These are phyloP conservation scores for Liolophura sinensis DNA, from an alignment of 1,140 invertebrate species.

Conservation along the genomic window DNA sequence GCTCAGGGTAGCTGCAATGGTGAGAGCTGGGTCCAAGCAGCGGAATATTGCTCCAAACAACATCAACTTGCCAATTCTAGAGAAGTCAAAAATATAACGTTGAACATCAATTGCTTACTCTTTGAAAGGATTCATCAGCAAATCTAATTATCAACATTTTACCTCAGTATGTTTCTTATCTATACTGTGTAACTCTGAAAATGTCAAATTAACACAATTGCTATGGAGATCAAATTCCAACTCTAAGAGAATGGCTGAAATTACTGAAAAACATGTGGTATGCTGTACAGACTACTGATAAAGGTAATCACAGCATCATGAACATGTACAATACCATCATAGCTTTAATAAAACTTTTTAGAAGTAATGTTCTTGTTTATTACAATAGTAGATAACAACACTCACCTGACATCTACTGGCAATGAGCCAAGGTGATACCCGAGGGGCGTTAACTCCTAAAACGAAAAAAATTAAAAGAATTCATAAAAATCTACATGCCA, in stretches of 20 bases:
- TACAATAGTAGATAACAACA: neutral
- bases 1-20: slow-evolving; percentile 80
- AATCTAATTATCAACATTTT: too few species aligned
- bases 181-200: neutral
- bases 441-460: slow-evolving; percentile 74
- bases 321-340: too few species aligned
- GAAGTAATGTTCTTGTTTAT: slow-evolving; percentile 1
- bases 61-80: slow-evolving; percentile 76
- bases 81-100: slow-evolving; percentile 14
- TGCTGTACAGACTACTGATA: neutral
- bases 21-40: slow-evolving; percentile 83
- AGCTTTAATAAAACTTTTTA: too few species aligned
- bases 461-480: too few species aligned
- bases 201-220: neutral
- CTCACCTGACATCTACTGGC: slow-evolving; percentile 71
- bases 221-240: too few species aligned
- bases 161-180: too few species aligned
- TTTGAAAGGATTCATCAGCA: too few species aligned
- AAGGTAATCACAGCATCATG: too few species aligned
- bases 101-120: neutral
- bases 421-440: slow-evolving; percentile 86
- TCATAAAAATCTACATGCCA: too few species aligned
- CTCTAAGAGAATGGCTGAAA: neutral
- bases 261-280: neutral
- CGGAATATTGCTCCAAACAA: slow-evolving; percentile 84